A percentile compares a stretch with the other conserved stretches of the same genome.
Conservation (phyloP, 2,113 vertebrate species). For the Petroica traversi region DNA sequence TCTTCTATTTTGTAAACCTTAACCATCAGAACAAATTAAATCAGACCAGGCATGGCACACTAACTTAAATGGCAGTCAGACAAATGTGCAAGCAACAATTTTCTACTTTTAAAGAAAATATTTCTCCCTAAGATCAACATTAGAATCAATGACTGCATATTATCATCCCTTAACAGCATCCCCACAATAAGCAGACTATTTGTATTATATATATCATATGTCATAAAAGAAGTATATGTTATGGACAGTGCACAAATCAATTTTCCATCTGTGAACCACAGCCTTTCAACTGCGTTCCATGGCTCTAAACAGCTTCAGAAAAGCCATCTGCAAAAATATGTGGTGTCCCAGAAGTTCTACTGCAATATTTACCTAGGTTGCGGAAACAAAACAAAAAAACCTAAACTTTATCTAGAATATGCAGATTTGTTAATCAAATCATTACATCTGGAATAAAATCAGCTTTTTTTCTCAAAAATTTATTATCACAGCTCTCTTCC, state of each 20-base stretch:
- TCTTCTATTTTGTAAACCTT: background rate
- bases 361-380: background rate
- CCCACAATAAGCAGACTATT: background rate
- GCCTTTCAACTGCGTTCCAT: background rate
- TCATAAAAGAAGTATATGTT: background rate
- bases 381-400: background rate
- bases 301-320: background rate
- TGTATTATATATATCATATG: background rate
- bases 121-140: background rate
- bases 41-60: background rate
- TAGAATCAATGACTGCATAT: background rate
- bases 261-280: background rate
- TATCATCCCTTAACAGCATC: background rate
- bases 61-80: background rate
- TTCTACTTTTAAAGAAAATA: background rate
- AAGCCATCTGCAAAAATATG: background rate
- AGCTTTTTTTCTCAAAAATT: background rate
- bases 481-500: background rate
- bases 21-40: background rate
- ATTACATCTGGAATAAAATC: background rate
- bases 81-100: background rate
- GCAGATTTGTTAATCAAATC: background rate
- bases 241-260: background rate
- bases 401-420: background rate
- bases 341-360: background rate